A percentile compares a stretch with the other conserved stretches of the same genome.
These are phyloP conservation scores for Steinernema carpocapsae DNA, from an alignment of 2,888 invertebrate species.

Conservation along the genomic window DNA sequence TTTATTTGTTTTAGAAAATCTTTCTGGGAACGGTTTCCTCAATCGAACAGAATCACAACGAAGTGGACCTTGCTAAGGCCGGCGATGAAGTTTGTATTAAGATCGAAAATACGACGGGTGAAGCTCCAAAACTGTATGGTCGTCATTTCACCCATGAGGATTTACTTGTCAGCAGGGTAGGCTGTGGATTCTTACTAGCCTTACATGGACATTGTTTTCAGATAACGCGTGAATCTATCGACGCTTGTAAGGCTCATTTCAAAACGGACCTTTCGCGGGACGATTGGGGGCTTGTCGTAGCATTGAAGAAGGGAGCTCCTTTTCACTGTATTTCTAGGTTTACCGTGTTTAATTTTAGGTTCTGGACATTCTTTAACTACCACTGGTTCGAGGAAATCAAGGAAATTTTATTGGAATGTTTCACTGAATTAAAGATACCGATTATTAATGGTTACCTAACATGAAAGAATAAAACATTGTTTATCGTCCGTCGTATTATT, in stretches of 20 bases:
- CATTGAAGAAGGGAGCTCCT: too few relatives aligned
- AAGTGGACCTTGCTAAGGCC: conserved; percentile 89
- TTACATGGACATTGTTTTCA: conserved; percentile 73
- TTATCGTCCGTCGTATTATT: too few relatives aligned
- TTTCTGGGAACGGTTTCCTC: conserved; percentile 92
- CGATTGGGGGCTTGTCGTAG: conserved; percentile 97
- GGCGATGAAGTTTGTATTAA: conserved; percentile 83
- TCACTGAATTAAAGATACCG: too few relatives aligned
- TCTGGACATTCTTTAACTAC: too few relatives aligned
- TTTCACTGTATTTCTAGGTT: too few relatives aligned
- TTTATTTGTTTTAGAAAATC: conserved; percentile 78
- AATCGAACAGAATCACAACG: conserved; percentile 92
- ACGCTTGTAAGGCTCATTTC: conserved; percentile 98
- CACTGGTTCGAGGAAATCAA: too few relatives aligned
- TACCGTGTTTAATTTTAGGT: too few relatives aligned
- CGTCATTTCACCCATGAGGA: conserved; percentile 97
- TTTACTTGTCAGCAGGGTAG: conserved; percentile 82
- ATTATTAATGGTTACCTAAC: too few relatives aligned
- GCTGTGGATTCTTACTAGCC: conserved; percentile 32
- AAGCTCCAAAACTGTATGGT: conserved; percentile 97
- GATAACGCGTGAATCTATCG: conserved; percentile 96
- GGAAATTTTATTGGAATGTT: too few relatives aligned
- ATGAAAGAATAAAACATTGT: too few relatives aligned
- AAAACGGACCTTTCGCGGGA: conserved; percentile 92
- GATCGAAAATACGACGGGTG: conserved; percentile 95